Percentiles rank a stretch among this genome's conserved stretches.
phyloP scores from a whole-genome alignment of 2,113 vertebrate genomes.

The Todiramphus chloris region DNA sequence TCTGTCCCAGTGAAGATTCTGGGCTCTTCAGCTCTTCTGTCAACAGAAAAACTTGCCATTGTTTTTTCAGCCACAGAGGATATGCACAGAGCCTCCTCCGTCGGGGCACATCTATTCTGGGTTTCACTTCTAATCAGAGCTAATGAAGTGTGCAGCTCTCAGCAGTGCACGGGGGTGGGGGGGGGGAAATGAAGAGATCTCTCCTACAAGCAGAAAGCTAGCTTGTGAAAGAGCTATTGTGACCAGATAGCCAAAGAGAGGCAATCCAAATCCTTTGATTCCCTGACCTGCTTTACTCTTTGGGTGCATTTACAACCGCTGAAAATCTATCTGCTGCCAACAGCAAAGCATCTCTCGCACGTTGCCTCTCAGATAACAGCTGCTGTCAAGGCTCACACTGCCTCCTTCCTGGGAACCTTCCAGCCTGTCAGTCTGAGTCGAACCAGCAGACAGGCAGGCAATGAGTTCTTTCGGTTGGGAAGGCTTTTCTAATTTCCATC shows the following conservation, averaged over 20 bases:
- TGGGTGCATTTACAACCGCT: constrained; percentile 13
- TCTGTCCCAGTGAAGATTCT: neutral
- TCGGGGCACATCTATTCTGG: neutral
- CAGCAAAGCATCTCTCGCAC: neutral
- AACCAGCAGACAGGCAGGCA: constrained; percentile 49
- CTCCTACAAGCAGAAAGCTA: neutral
- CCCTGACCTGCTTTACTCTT: constrained; percentile 2
- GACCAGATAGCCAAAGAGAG: neutral
- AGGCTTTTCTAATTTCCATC: constrained; percentile 10
- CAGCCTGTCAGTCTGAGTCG: constrained; percentile 48
- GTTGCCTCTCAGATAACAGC: constrained; percentile 44
- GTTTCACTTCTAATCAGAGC: neutral
- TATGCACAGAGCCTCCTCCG: neutral
- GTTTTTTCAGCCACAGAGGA: neutral
- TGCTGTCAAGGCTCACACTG: constrained; percentile 43
- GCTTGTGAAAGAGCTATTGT: neutral
- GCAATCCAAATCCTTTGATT: neutral
- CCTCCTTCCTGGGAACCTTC: constrained; percentile 52
- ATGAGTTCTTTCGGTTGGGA: neutral
- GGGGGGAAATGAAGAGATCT: neutral
- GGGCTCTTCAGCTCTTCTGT: neutral
- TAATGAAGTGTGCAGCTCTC: neutral
- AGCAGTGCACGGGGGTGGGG: neutral
- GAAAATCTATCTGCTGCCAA: constrained; percentile 42
- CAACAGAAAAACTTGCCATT: neutral